A percentile compares a stretch with the other conserved stretches of the same genome.
These are phyloP conservation scores for Umimayanthus chanpuru DNA, from an alignment of 92 coral and sea anemone species.

Conservation along the genomic window DNA sequence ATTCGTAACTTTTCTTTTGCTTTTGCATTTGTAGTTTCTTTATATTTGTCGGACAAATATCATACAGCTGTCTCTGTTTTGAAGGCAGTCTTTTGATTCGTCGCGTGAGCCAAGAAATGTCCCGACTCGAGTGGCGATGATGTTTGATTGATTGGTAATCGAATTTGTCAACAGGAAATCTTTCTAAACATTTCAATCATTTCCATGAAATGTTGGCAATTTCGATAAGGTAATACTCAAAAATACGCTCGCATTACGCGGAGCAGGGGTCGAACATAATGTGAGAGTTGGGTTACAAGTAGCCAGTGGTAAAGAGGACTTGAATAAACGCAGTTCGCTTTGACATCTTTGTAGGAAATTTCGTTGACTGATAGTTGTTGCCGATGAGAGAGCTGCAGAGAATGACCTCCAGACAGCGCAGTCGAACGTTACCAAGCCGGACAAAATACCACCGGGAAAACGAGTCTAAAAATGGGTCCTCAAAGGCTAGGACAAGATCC, in stretches of 20 bases:
- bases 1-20: neutral
- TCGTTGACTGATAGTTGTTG: constrained; percentile 8
- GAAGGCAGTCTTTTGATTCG: neutral
- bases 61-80: neutral
- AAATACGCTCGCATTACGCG: constrained; percentile 24
- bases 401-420: constrained; percentile 56
- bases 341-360: constrained; percentile 4
- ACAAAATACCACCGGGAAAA: constrained; percentile 35
- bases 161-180: constrained; percentile 12
- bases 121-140: constrained; percentile 4
- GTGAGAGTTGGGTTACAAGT: neutral
- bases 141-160: neutral
- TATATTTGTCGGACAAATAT: neutral
- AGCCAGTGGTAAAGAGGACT: neutral
- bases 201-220: constrained; percentile 39
- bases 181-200: constrained; percentile 30
- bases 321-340: neutral
- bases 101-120: constrained; percentile 15
- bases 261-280: neutral
- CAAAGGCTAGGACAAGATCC: constrained; percentile 25
- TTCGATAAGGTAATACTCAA: constrained; percentile 34
- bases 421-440: constrained; percentile 58
- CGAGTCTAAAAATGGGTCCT: neutral
- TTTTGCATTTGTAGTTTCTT: neutral
- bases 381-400: constrained; percentile 35